Evolutionary conservation across 2,888 invertebrate species (phyloP).

Genomic region (Ptychoptera contaminata): DNA sequence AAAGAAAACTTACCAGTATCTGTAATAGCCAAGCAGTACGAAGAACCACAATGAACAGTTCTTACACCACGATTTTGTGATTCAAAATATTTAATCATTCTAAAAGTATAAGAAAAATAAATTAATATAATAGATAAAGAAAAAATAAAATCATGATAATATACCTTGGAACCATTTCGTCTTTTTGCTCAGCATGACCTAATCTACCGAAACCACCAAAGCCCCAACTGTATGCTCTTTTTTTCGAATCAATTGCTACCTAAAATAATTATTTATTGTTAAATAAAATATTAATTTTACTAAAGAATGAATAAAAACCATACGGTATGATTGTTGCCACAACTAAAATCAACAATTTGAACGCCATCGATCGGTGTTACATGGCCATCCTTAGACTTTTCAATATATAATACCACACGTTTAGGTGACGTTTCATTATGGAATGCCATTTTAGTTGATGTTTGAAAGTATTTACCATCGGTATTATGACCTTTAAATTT

Average conservation of each 20-base stretch:
- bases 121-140: conserved; percentile 20
- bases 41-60: conserved; percentile 68
- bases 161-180: conserved; percentile 63
- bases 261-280: conserved; percentile 17
- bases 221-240: conserved; percentile 86
- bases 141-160: neutral
- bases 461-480: conserved; percentile 87
- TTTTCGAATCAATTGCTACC: conserved; percentile 76
- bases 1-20: conserved; percentile 42
- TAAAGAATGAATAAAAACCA: neutral
- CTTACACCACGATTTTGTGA: conserved; percentile 69
- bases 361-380: conserved; percentile 70
- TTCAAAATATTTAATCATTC: conserved; percentile 80
- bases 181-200: conserved; percentile 84
- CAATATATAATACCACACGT: conserved; percentile 70
- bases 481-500: conserved; percentile 68
- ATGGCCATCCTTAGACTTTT: conserved; percentile 75
- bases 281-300: neutral
- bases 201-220: conserved; percentile 89
- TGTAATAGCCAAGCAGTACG: conserved; percentile 73
- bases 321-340: conserved; percentile 79
- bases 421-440: conserved; percentile 75
- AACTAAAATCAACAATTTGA: conserved; percentile 76
- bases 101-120: conserved; percentile 10
- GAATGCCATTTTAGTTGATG: conserved; percentile 73